phyloP scores from a whole-genome alignment of 1,140 invertebrate species.

The Conus betulinus region DNA sequence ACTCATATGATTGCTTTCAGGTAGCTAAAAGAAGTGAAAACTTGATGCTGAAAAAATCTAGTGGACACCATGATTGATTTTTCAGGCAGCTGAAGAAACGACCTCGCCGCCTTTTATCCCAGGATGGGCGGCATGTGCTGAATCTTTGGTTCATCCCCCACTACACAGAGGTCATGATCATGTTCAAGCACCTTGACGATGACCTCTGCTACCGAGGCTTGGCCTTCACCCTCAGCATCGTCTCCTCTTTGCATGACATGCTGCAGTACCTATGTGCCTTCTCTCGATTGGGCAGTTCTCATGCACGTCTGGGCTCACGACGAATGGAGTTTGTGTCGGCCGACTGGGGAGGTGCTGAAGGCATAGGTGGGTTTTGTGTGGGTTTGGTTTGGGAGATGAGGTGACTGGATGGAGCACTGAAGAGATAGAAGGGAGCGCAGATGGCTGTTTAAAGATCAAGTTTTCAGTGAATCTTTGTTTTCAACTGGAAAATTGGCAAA shows the following conservation, averaged over 20 bases:
- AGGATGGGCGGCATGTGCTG: slow-evolving; percentile 69
- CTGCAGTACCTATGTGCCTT: slow-evolving; percentile 74
- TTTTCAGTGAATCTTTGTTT: no score
- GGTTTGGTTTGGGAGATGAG: background rate
- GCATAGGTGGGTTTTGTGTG: slow-evolving; percentile 57
- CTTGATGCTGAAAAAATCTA: no score
- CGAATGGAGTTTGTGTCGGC: slow-evolving; percentile 69
- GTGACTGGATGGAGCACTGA: no score
- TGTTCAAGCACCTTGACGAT: slow-evolving; percentile 70
- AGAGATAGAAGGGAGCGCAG: no score
- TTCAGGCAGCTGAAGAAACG: slow-evolving; percentile 64
- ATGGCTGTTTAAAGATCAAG: no score
- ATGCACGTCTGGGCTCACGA: slow-evolving; percentile 59
- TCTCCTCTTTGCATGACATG: slow-evolving; percentile 71
- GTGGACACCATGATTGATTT: background rate
- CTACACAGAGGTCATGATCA: slow-evolving; percentile 69
- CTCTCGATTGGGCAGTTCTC: slow-evolving; percentile 65
- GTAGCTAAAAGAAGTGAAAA: no score
- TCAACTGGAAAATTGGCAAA: no score
- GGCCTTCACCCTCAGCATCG: slow-evolving; percentile 61
- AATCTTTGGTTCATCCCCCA: slow-evolving; percentile 77
- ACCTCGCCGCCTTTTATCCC: slow-evolving; percentile 68
- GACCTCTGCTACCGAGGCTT: slow-evolving; percentile 60
- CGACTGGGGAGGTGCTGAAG: slow-evolving; percentile 73
- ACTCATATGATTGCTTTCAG: no score